Conservation (phyloP, 2,797 vertebrate species). For the Ptychobarbus kaznakovi region DNA sequence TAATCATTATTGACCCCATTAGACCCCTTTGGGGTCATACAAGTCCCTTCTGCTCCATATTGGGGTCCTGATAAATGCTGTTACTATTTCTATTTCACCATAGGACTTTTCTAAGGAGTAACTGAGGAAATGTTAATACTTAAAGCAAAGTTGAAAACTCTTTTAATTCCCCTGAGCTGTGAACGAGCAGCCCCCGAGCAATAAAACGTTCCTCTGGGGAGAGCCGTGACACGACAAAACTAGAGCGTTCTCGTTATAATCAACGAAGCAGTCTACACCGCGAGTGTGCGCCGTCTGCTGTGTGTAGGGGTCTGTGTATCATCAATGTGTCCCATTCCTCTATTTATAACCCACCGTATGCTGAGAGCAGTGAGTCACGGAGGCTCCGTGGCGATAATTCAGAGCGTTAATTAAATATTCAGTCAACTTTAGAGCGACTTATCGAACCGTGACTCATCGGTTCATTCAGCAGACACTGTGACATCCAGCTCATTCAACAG, state of each 20-base stretch:
- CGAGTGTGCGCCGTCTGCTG: background rate
- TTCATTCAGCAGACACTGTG: conserved; percentile 36
- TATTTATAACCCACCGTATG: conserved; percentile 51
- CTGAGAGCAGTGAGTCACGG: conserved; percentile 58
- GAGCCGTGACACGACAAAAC: background rate
- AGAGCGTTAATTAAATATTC: conserved; percentile 51
- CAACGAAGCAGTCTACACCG: background rate
- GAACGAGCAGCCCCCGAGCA: background rate
- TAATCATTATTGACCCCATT: background rate
- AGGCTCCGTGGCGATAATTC: conserved; percentile 40
- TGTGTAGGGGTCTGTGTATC: conserved; percentile 43
- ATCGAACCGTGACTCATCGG: conserved; percentile 58
- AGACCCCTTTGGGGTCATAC: background rate
- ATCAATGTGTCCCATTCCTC: conserved; percentile 55
- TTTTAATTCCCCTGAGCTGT: background rate
- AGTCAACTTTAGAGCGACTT: conserved; percentile 39
- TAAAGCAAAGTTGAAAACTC: background rate
- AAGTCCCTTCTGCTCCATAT: background rate
- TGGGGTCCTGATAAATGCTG: background rate
- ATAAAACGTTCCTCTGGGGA: background rate
- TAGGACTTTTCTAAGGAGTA: background rate
- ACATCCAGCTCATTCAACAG: conserved; percentile 40
- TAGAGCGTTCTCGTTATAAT: background rate
- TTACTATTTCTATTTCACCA: background rate
- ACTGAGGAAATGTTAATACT: background rate